Conservation (phyloP, 2,797 vertebrate species). For the Diplodus puntazzo region DNA sequence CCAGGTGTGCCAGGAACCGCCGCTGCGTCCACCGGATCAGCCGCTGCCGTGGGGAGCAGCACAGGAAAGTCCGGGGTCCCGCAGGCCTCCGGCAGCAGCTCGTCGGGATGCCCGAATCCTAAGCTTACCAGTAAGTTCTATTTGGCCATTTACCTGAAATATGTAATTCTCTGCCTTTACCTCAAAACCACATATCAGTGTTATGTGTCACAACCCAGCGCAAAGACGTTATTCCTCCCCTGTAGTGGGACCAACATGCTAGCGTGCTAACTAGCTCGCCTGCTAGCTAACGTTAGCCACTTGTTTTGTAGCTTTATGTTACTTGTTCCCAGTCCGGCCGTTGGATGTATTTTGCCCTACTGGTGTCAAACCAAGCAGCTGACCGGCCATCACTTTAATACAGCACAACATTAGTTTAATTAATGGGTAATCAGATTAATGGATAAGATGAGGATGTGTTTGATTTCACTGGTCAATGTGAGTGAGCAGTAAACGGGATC, state of each 20-base stretch:
- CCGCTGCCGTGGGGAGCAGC: constrained; percentile 87
- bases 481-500: constrained; percentile 37
- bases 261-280: constrained; percentile 52
- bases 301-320: constrained; percentile 64
- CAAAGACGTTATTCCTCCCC: constrained; percentile 35
- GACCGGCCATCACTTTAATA: neutral
- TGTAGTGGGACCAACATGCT: constrained; percentile 44
- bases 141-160: rapidly evolving
- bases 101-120: constrained; percentile 86
- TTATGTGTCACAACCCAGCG: constrained; percentile 19
- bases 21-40: constrained; percentile 83
- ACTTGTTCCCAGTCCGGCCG: constrained; percentile 35
- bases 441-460: neutral
- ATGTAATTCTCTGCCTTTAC: neutral
- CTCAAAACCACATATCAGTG: neutral
- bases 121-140: constrained; percentile 89
- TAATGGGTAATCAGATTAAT: neutral
- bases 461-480: constrained; percentile 30
- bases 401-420: rapidly evolving
- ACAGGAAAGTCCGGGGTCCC: constrained; percentile 87
- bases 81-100: constrained; percentile 87
- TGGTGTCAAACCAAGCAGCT: neutral
- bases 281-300: constrained; percentile 72
- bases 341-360: constrained; percentile 18
- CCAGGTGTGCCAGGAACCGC: constrained; percentile 87